These are phyloP conservation scores for Hirundichthys speculiger DNA, from an alignment of 2,113 vertebrate species.

Conservation along the genomic window DNA sequence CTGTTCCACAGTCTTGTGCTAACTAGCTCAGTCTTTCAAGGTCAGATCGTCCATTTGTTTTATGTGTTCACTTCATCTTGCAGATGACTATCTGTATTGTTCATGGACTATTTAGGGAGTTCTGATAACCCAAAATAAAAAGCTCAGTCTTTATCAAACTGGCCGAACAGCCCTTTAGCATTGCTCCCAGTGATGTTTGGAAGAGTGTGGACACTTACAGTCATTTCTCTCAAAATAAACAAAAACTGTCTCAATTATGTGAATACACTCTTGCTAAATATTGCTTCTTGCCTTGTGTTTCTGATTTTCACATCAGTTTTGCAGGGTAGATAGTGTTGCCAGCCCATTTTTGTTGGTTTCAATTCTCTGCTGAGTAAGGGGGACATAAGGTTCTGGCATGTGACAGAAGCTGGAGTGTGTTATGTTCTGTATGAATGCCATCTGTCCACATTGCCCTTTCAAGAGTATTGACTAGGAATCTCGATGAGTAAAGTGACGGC, in stretches of 20 bases:
- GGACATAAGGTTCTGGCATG: slow-evolving; percentile 40
- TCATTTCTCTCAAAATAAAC: too few species aligned
- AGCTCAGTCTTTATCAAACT: slow-evolving; percentile 36
- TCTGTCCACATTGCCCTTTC: slow-evolving; percentile 66
- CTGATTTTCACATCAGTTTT: slow-evolving; percentile 22
- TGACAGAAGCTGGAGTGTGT: slow-evolving; percentile 46
- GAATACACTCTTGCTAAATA: neutral
- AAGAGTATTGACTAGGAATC: slow-evolving; percentile 61
- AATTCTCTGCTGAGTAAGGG: slow-evolving; percentile 47
- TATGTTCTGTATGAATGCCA: slow-evolving; percentile 61
- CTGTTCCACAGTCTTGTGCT: neutral
- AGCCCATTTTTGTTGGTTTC: slow-evolving; percentile 32
- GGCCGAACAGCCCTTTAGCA: slow-evolving; percentile 19
- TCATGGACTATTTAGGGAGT: slow-evolving; percentile 45
- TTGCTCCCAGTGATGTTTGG: slow-evolving; percentile 10
- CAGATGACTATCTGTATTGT: slow-evolving; percentile 34
- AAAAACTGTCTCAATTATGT: neutral
- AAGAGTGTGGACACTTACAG: too few species aligned
- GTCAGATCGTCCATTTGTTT: slow-evolving; percentile 47
- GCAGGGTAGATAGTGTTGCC: slow-evolving; percentile 17
- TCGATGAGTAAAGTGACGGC: slow-evolving; percentile 52
- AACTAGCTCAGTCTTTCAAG: slow-evolving; percentile 12
- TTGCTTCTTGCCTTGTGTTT: slow-evolving; percentile 9
- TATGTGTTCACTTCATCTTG: slow-evolving; percentile 25
- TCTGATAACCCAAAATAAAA: slow-evolving; percentile 65